phyloP scores from a whole-genome alignment of 2,113 vertebrate species.

The Perccottus glenii region DNA sequence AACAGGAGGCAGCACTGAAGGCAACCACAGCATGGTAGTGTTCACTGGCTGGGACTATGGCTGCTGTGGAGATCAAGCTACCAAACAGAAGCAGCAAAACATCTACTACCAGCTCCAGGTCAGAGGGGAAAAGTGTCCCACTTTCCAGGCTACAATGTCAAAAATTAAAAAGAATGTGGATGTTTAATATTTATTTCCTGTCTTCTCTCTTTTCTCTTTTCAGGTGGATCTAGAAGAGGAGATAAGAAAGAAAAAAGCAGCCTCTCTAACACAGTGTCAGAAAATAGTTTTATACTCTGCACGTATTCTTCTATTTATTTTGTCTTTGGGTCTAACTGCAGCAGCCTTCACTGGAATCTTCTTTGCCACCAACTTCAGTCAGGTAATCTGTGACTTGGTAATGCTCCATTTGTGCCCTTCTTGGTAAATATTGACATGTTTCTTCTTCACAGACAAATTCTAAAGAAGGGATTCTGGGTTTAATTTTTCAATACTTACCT shows the following conservation, averaged over 20 bases:
- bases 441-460: slow-evolving; percentile 5
- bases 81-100: slow-evolving; percentile 81
- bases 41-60: slow-evolving; percentile 88
- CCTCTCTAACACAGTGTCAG: slow-evolving; percentile 71
- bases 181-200: not conserved
- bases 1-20: slow-evolving; percentile 75
- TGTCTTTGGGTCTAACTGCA: slow-evolving; percentile 72
- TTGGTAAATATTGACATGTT: not conserved
- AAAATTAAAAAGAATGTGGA: no score
- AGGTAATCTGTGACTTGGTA: slow-evolving; percentile 66
- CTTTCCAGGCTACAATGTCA: slow-evolving; percentile 1
- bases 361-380: slow-evolving; percentile 69
- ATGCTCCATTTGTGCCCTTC: not conserved
- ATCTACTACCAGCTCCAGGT: slow-evolving; percentile 85
- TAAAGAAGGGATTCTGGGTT: slow-evolving; percentile 57
- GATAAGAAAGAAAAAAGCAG: slow-evolving; percentile 58
- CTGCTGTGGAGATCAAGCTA: slow-evolving; percentile 73
- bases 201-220: not conserved
- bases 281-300: slow-evolving; percentile 67
- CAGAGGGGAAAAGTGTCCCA: slow-evolving; percentile 31
- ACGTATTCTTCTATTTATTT: slow-evolving; percentile 69
- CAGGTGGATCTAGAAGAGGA: slow-evolving; percentile 90
- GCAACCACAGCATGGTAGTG: slow-evolving; percentile 83
- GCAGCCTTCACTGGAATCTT: slow-evolving; percentile 79
- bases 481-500: slow-evolving; percentile 83